A percentile compares a stretch with the other conserved stretches of the same genome.
Evolutionary conservation across 2,888 invertebrate genomes (phyloP).

Genomic region (Patella pellucida): DNA sequence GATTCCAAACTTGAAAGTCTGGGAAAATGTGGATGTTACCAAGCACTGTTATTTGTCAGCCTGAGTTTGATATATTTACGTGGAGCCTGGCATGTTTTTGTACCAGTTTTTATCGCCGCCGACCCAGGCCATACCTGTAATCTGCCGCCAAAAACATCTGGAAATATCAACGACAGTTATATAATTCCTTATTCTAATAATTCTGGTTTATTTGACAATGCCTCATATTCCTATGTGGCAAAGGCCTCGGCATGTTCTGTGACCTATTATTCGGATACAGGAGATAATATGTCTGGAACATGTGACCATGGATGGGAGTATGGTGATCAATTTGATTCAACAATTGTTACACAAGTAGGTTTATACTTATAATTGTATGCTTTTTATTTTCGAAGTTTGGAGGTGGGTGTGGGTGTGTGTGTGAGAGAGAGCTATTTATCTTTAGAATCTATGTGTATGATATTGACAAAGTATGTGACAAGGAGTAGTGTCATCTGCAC

Average conservation of each 20-base stretch:
- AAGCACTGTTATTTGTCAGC: constrained; percentile 41
- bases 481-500: no score
- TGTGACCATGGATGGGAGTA: constrained; percentile 53
- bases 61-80: constrained; percentile 54
- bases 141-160: constrained; percentile 19
- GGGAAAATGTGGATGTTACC: constrained; percentile 45
- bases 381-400: no score
- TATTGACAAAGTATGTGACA: no score
- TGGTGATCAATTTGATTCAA: constrained; percentile 43
- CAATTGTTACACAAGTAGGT: constrained; percentile 54
- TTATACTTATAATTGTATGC: no score
- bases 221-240: neutral
- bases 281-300: constrained; percentile 25
- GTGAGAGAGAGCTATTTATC: no score
- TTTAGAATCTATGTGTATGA: no score
- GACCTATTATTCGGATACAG: constrained; percentile 29
- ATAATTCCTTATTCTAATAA: neutral
- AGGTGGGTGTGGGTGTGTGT: no score
- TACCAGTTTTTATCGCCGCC: constrained; percentile 53
- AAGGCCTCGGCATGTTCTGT: neutral
- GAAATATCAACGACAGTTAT: neutral
- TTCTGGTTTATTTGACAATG: neutral
- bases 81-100: constrained; percentile 58
- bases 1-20: constrained; percentile 44
- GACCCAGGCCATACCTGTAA: constrained; percentile 49